Conservation (phyloP, 2,113 vertebrate species). For the Mastomys natalensis region DNA sequence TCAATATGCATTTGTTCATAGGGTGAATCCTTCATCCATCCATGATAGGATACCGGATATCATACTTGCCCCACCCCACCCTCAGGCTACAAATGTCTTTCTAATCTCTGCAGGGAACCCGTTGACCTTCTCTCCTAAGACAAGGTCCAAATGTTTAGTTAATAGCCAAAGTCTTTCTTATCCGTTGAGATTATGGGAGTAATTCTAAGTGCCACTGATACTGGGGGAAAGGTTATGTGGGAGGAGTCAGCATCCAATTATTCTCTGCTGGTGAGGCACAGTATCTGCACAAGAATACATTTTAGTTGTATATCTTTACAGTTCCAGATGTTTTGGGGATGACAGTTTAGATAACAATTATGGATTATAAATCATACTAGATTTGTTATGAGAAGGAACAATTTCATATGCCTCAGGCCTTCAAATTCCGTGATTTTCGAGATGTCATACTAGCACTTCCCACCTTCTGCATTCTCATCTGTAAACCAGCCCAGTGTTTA, state of each 20-base stretch:
- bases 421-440: conserved; percentile 28
- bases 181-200: conserved; percentile 1
- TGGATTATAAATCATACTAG: background rate
- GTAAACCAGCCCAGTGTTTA: background rate
- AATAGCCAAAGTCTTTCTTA: background rate
- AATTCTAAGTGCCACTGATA: background rate
- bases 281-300: background rate
- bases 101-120: background rate
- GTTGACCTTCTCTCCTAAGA: background rate
- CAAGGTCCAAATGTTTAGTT: conserved; percentile 18
- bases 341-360: background rate
- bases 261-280: background rate
- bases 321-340: background rate
- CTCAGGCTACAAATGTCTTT: background rate
- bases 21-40: background rate
- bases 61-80: background rate
- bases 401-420: background rate
- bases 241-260: background rate
- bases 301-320: background rate
- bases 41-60: background rate
- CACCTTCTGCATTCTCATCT: background rate
- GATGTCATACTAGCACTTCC: background rate
- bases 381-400: background rate
- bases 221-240: background rate
- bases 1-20: background rate